Conservation (phyloP, 1,140 invertebrate genomes). For the Macrobrachium nipponense region DNA sequence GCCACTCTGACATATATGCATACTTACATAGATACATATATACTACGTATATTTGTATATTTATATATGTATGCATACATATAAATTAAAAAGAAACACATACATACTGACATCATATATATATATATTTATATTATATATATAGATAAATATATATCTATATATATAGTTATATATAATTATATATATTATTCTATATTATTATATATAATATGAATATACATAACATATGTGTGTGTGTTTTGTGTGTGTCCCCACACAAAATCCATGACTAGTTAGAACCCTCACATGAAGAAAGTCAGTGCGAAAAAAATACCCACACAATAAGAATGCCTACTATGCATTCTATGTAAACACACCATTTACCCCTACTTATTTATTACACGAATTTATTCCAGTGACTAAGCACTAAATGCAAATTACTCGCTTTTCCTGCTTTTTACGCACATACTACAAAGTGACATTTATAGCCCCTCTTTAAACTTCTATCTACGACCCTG, state of each 20-base stretch:
- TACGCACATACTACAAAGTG: too few relatives aligned
- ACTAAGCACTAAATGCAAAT: too few relatives aligned
- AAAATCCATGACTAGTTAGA: not conserved
- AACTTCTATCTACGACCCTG: too few relatives aligned
- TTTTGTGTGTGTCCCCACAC: not conserved
- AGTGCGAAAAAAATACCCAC: not conserved
- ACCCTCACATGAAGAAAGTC: not conserved
- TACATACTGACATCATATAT: conserved; percentile 20
- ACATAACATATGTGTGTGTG: not conserved
- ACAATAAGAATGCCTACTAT: not conserved
- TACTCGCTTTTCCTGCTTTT: too few relatives aligned
- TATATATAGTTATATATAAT: too few relatives aligned
- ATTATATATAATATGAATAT: not conserved
- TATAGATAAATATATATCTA: conserved; percentile 9
- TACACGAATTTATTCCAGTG: too few relatives aligned
- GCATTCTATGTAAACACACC: too few relatives aligned
- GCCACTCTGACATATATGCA: not conserved
- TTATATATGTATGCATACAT: conserved; percentile 9
- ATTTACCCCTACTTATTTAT: too few relatives aligned
- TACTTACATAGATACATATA: conserved; percentile 10
- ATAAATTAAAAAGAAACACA: not conserved
- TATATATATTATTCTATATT: not conserved
- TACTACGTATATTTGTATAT: not conserved
- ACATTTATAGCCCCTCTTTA: too few relatives aligned
- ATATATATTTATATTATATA: conserved; percentile 25